Percentiles rank a stretch among this genome's conserved stretches.
These are phyloP conservation scores for Felis chaus DNA, from an alignment of 2,113 vertebrate genomes.

Conservation along the genomic window DNA sequence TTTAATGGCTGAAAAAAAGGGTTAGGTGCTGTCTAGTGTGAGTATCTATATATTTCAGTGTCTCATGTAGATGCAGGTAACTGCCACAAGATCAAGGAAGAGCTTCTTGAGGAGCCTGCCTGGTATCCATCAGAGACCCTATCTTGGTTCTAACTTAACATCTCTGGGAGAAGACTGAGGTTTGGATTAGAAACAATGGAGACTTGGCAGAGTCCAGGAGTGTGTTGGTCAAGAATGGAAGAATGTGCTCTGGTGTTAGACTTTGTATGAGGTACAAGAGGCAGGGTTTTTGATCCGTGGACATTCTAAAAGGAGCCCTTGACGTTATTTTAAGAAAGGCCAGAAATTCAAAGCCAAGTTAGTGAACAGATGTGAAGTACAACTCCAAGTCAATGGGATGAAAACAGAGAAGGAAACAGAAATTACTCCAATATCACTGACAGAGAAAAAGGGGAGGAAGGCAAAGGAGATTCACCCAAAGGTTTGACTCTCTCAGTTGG, in stretches of 20 bases:
- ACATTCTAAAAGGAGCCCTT: neutral
- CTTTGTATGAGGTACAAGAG: neutral
- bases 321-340: neutral
- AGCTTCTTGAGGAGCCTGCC: neutral
- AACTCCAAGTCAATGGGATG: neutral
- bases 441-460: neutral
- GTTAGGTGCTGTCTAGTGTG: neutral
- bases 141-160: neutral
- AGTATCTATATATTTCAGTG: neutral
- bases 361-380: neutral
- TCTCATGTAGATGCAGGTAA: neutral
- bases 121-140: neutral
- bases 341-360: conserved; percentile 6
- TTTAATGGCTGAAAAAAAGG: neutral
- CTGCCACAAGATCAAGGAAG: neutral
- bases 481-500: neutral
- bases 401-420: neutral
- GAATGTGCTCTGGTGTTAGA: neutral
- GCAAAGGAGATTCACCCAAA: too few relatives aligned
- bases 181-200: neutral
- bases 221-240: neutral
- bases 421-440: neutral
- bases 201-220: neutral
- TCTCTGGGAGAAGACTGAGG: neutral
- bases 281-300: neutral